Evolutionary conservation across 2,113 vertebrate species (phyloP).

Genomic region (Cynocephalus volans): DNA sequence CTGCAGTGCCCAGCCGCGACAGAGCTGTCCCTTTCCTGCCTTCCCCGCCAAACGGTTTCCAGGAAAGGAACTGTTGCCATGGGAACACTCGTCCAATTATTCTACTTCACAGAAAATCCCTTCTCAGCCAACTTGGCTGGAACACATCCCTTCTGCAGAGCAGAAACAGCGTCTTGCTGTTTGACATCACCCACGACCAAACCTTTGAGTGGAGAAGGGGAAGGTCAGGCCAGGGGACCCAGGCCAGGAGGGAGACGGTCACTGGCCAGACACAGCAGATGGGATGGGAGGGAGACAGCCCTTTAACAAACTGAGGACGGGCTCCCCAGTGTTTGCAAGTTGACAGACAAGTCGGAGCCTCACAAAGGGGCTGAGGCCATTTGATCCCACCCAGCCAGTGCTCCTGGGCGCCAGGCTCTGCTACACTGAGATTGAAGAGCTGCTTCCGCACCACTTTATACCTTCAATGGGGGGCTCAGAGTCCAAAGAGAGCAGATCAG

Average conservation of each 20-base stretch:
- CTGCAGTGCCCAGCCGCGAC: neutral
- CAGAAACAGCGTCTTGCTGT: neutral
- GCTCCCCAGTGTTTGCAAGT: fast-evolving
- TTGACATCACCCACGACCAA: neutral
- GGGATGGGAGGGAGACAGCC: neutral
- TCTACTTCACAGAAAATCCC: constrained; percentile 65
- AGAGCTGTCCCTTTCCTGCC: neutral
- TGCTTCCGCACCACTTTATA: neutral
- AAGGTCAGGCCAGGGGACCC: fast-evolving
- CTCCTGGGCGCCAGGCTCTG: neutral
- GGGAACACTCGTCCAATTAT: constrained; percentile 70
- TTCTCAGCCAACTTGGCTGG: constrained; percentile 66
- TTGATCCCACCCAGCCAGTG: fast-evolving
- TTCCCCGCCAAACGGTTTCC: neutral
- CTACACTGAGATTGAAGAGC: fast-evolving
- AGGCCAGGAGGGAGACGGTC: no score
- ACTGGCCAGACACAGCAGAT: neutral
- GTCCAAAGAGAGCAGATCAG: neutral
- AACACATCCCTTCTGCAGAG: neutral
- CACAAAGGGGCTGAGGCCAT: fast-evolving
- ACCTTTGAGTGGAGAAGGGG: neutral
- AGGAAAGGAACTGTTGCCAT: constrained; percentile 75
- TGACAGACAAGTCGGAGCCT: neutral
- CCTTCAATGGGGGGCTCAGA: no score
- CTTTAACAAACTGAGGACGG: fast-evolving